Evolutionary conservation across 2,113 vertebrate genomes (phyloP), one percentile per base, ranked within the genome.

Genomic region (Zosterops lateralis): DNA sequence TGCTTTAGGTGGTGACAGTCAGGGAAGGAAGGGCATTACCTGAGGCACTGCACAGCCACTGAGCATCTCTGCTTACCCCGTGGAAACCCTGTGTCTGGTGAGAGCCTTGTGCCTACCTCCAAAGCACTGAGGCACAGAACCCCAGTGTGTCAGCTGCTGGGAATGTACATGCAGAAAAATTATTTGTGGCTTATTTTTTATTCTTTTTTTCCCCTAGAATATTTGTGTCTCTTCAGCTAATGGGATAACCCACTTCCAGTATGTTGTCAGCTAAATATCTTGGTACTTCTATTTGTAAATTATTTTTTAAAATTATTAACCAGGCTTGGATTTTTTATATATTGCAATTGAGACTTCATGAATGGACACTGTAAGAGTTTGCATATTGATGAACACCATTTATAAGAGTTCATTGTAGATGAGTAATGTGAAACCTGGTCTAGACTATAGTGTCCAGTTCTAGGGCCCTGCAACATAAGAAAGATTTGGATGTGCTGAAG

Each of bases 141-240:
- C 14, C 20, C 5, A 0, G 5, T 0, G 0, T 70, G 9, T 31
- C 2, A 1, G 15, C 8, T 0, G 0, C 57, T 26, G 21, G 42
- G 6, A 38, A 6, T 51, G 45, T 61, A 28, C 57, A 8, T 1
- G 0, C 42, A 85, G 38, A 17, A 62, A 74, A 87, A 64, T 25
- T 14, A 31, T 31, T 26, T 8, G 32, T 78, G 22, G 17, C 17
- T 51, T 53, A 14, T 66, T 88, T 67, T 1, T 7, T 40, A 6
- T 31, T 21, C 38, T 38, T 22, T 64, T 6, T 38, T 1, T 0
- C 0, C 4, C 42, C 20, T 34, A n/a, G 58, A 87, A 65, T 84
- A 56, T 58, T 76, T 70, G 6, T 16, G 1, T 57, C 18, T 81
- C 36, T 65, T 66, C 57, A 29, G 17, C 18, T 74, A 45, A 25